Percentiles rank a stretch among this genome's conserved stretches.
These are phyloP conservation scores for Poecilia latipinna DNA, from an alignment of 2,113 vertebrate genomes.

Conservation along the genomic window DNA sequence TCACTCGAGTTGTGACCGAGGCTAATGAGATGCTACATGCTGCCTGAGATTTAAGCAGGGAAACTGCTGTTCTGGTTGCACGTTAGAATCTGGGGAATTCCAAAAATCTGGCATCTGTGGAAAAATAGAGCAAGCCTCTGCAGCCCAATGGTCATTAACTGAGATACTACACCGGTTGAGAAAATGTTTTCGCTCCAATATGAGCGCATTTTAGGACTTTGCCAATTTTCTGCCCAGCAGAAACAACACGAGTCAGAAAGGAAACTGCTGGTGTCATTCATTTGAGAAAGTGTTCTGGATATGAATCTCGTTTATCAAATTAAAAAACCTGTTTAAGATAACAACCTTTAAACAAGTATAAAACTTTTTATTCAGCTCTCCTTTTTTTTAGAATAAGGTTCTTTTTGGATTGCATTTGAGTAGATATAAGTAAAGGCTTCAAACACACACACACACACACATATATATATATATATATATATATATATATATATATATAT, in stretches of 20 bases:
- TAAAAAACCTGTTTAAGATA: no score
- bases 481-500: no score
- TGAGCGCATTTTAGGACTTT: constrained; percentile 70
- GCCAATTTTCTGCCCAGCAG: constrained; percentile 67
- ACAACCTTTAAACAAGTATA: no score
- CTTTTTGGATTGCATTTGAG: no score
- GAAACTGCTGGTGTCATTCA: constrained; percentile 41
- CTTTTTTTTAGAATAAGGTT: no score
- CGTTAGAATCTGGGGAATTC: constrained; percentile 77
- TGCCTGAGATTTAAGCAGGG: constrained; percentile 54
- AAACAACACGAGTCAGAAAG: constrained; percentile 41
- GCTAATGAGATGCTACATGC: constrained; percentile 75
- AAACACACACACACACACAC: no score
- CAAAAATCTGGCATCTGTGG: constrained; percentile 76
- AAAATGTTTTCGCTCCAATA: constrained; percentile 73
- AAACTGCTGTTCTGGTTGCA: constrained; percentile 73
- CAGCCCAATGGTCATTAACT: constrained; percentile 75
- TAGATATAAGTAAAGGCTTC: no score
- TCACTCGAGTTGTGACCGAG: constrained; percentile 72
- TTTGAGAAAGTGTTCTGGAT: constrained; percentile 56
- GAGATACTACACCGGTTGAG: constrained; percentile 73
- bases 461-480: no score
- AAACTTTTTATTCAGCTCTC: no score
- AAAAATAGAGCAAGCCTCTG: constrained; percentile 74
- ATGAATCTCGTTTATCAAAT: not conserved